A percentile compares a stretch with the other conserved stretches of the same genome.
Conservation (phyloP, 2,888 invertebrate species). For the Pterostichus madidus region DNA sequence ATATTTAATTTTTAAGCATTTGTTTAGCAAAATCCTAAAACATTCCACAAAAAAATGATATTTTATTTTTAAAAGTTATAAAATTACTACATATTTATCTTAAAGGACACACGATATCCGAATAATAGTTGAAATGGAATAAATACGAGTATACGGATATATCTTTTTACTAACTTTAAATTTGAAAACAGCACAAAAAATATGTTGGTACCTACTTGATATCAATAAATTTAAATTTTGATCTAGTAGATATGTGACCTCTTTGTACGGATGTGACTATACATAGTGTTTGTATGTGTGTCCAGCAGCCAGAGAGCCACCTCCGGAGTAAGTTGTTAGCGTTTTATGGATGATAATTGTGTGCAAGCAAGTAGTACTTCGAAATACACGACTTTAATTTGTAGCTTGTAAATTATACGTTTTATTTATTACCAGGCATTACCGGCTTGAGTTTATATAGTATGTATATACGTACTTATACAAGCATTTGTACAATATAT, state of each 20-base stretch:
- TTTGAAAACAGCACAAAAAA: no score
- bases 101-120: no score
- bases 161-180: no score
- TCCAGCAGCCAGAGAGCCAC: slow-evolving; percentile 1
- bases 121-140: no score
- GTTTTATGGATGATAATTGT: slow-evolving; percentile 71
- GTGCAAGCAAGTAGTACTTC: slow-evolving; percentile 65
- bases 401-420: slow-evolving; percentile 57
- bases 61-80: no score
- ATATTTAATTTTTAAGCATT: no score
- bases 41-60: no score
- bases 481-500: slow-evolving; percentile 19
- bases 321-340: slow-evolving; percentile 70
- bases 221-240: not conserved
- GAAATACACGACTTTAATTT: slow-evolving; percentile 54
- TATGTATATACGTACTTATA: not conserved
- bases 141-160: no score
- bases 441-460: slow-evolving; percentile 18
- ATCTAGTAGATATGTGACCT: not conserved
- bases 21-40: no score
- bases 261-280: not conserved
- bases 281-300: not conserved
- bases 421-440: slow-evolving; percentile 59
- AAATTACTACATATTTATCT: no score
- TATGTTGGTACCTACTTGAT: no score